Evolutionary conservation across 2,797 vertebrate genomes (phyloP).

Genomic region (Coccyzus lansbergi): DNA sequence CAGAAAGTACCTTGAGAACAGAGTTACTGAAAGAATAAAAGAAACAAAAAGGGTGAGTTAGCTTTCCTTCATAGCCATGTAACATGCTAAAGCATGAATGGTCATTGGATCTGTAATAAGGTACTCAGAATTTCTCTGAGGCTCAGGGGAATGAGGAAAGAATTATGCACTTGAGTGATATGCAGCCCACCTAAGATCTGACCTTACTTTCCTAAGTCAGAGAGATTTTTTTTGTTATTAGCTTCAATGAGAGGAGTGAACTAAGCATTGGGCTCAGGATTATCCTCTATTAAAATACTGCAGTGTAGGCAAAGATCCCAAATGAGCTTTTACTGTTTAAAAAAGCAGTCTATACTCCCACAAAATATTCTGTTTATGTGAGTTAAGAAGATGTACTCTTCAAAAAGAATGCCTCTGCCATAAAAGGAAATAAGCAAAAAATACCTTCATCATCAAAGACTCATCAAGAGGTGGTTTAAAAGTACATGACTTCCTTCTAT

Average conservation of each 20-base stretch:
- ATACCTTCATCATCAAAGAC: not conserved
- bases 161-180: not conserved
- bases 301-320: not conserved
- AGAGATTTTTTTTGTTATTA: not conserved
- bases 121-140: not conserved
- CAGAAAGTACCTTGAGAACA: too few species aligned
- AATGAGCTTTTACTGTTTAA: not conserved
- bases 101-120: not conserved
- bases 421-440: not conserved
- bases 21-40: too few species aligned
- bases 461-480: not conserved
- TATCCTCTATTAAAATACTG: not conserved
- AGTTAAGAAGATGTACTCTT: not conserved
- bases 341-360: not conserved
- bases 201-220: not conserved
- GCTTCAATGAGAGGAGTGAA: not conserved
- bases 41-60: not conserved
- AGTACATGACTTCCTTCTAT: not conserved
- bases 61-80: not conserved
- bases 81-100: fast-evolving
- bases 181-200: not conserved
- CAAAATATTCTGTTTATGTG: not conserved
- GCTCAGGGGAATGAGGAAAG: not conserved
- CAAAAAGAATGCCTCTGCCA: not conserved
- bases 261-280: not conserved